Evolutionary conservation across 2,888 invertebrate genomes (phyloP).

Genomic region (Protonemura montana): DNA sequence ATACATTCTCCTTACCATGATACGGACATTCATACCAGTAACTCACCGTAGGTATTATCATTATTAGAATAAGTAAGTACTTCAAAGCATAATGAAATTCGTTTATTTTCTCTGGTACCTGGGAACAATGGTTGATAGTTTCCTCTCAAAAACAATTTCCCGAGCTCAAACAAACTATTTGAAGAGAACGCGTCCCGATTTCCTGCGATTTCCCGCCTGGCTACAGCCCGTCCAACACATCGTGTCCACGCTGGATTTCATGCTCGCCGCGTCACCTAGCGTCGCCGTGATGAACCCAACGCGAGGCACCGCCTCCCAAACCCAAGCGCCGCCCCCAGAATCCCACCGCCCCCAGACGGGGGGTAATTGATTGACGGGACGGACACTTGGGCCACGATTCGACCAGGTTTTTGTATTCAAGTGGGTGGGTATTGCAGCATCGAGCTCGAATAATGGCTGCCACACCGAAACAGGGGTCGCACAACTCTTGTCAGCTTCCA

Average conservation of each 20-base stretch:
- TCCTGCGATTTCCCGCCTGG: no score
- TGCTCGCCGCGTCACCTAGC: constrained; percentile 1
- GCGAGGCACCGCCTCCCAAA: neutral
- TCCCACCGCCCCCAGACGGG: constrained; percentile 18
- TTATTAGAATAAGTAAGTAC: no score
- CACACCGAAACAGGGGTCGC: constrained; percentile 29
- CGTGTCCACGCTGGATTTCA: neutral
- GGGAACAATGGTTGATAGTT: no score
- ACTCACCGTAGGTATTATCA: no score
- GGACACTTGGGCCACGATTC: constrained; percentile 40
- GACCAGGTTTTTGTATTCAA: constrained; percentile 38
- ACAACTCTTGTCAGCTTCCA: no score
- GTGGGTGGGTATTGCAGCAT: constrained; percentile 42
- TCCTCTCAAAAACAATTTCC: no score
- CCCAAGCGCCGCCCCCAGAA: neutral
- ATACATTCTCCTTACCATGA: no score
- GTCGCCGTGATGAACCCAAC: neutral
- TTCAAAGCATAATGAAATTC: no score
- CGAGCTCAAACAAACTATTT: no score
- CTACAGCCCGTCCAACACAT: neutral
- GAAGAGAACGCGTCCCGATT: no score
- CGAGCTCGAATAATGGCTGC: constrained; percentile 45
- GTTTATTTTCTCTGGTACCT: no score
- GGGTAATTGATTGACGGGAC: constrained; percentile 46
- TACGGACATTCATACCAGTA: no score